These are phyloP conservation scores for Charaxes varanes DNA, from an alignment of 1,140 invertebrate species.

Conservation along the genomic window DNA sequence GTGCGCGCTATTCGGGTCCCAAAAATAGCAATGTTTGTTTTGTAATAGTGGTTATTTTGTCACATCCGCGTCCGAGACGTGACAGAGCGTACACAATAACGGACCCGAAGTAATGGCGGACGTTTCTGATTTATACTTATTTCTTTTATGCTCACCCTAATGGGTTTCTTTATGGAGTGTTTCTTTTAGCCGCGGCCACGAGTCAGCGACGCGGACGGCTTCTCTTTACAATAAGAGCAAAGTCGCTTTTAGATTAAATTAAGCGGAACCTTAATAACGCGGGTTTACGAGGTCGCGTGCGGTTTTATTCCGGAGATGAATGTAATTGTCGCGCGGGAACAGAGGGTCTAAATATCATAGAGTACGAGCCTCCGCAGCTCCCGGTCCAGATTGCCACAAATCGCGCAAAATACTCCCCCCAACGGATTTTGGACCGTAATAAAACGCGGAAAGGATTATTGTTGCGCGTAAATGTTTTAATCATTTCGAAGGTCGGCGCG, in stretches of 20 bases:
- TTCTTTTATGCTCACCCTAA: slow-evolving; percentile 63
- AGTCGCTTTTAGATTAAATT: slow-evolving; percentile 45
- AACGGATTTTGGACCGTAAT: slow-evolving; percentile 5
- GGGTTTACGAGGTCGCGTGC: slow-evolving; percentile 23
- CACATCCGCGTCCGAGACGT: slow-evolving; percentile 55
- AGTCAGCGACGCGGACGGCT: slow-evolving; percentile 21
- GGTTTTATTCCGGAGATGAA: slow-evolving; percentile 28
- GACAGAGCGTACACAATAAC: slow-evolving; percentile 60
- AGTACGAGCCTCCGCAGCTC: slow-evolving; percentile 6
- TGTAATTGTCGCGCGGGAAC: slow-evolving; percentile 20
- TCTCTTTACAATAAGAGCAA: slow-evolving; percentile 24
- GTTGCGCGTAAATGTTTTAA: neutral
- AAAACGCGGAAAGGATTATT: neutral
- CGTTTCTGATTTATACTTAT: slow-evolving; percentile 66
- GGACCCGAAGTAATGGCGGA: slow-evolving; percentile 51
- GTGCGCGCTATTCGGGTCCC: no score
- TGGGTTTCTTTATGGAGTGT: slow-evolving; percentile 56
- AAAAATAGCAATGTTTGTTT: slow-evolving; percentile 15
- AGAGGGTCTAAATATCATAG: slow-evolving; percentile 18
- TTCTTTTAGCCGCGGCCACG: slow-evolving; percentile 35
- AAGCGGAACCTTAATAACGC: slow-evolving; percentile 40
- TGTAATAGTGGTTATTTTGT: slow-evolving; percentile 54
- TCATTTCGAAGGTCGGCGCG: slow-evolving; percentile 1
- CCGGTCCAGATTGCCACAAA: slow-evolving; percentile 5
- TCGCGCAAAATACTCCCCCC: neutral